Evolutionary conservation across 2,113 vertebrate genomes (phyloP).

Genomic region (Larimichthys crocea): DNA sequence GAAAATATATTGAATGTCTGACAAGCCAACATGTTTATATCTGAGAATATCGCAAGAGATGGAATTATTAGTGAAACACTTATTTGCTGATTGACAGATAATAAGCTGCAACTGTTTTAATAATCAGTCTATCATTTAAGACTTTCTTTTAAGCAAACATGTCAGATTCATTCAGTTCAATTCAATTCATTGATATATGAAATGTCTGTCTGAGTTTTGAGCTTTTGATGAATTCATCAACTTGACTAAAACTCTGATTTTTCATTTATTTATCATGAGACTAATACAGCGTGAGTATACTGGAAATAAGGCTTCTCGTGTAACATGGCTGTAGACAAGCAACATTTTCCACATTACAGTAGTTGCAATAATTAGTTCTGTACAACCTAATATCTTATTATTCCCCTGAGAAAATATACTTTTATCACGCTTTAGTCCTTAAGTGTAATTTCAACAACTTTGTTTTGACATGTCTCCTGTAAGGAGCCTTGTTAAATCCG

Average conservation of each 20-base stretch:
- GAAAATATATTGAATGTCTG: background rate
- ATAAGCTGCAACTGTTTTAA: background rate
- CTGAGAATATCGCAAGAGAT: background rate
- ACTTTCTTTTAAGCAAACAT: no score
- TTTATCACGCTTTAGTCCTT: background rate
- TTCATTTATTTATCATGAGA: no score
- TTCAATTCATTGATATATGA: no score
- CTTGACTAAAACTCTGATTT: no score
- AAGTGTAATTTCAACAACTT: background rate
- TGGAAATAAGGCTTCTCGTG: background rate
- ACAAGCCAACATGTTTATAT: background rate
- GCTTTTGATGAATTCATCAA: no score
- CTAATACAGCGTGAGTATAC: background rate
- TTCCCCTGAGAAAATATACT: background rate
- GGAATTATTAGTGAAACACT: no score
- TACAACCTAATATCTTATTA: background rate
- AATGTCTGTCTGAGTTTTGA: no score
- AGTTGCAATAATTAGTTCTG: background rate
- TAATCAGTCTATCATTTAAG: background rate
- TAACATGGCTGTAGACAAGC: background rate
- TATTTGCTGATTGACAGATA: background rate
- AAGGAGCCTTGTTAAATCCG: conserved; percentile 14
- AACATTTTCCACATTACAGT: background rate
- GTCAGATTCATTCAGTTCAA: no score
- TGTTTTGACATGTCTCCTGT: background rate